Evolutionary conservation across 2,113 vertebrate genomes (phyloP).

Genomic region (Myrmecobius fasciatus): DNA sequence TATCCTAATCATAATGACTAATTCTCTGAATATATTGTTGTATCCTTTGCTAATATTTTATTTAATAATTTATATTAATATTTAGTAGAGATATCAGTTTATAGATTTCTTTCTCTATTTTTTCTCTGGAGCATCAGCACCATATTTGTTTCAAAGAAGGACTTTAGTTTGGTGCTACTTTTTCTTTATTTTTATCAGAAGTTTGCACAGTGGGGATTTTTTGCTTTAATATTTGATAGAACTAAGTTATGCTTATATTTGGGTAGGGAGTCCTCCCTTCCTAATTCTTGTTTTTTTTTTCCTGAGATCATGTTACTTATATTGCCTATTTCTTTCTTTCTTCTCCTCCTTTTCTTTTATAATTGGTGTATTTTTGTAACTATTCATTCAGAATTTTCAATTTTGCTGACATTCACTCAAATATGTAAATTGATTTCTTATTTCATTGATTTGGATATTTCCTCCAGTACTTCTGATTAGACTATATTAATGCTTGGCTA

Average conservation of each 20-base stretch:
- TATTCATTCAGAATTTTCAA: neutral
- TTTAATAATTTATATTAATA: neutral
- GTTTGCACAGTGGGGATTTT: neutral
- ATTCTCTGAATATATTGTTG: neutral
- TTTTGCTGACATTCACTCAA: neutral
- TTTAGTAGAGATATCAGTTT: neutral
- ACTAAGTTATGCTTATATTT: neutral
- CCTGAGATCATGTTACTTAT: neutral
- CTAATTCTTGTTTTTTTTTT: neutral
- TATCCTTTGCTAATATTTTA: neutral
- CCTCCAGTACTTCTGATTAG: neutral
- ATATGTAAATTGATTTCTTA: neutral
- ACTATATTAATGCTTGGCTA: neutral
- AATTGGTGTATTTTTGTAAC: neutral
- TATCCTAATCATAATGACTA: neutral
- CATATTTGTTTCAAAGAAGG: neutral
- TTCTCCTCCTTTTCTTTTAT: neutral
- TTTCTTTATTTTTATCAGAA: neutral
- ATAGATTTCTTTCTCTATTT: neutral
- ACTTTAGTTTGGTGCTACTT: neutral
- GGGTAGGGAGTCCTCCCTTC: neutral
- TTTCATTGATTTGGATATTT: neutral
- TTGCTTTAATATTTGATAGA: neutral
- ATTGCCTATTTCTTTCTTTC: neutral
- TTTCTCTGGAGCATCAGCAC: neutral